Percentiles rank a stretch among this genome's conserved stretches.
phyloP scores from a whole-genome alignment of 2,113 vertebrate genomes.

The Pterocles burchelli region DNA sequence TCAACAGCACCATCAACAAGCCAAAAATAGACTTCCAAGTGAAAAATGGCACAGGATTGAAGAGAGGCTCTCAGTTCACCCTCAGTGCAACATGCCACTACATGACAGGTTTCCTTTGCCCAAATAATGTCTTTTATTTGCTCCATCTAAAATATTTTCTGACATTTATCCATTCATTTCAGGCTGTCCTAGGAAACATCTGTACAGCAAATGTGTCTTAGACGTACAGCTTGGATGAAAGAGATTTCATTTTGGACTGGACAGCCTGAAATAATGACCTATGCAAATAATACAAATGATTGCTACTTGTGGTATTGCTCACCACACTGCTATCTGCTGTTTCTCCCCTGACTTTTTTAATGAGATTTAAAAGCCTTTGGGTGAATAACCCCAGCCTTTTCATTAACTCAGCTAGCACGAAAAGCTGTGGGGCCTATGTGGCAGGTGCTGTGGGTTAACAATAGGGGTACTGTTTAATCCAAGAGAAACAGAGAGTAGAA shows the following conservation, averaged over 20 bases:
- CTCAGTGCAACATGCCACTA: background rate
- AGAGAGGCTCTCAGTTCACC: background rate
- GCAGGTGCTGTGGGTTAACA: constrained; percentile 60
- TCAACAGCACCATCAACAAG: background rate
- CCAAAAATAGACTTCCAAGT: background rate
- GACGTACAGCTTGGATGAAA: constrained; percentile 49
- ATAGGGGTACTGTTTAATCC: constrained; percentile 61
- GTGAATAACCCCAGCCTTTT: constrained; percentile 34
- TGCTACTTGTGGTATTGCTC: constrained; percentile 46
- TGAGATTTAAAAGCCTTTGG: constrained; percentile 21
- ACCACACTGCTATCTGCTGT: constrained; percentile 35
- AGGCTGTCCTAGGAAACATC: constrained; percentile 68
- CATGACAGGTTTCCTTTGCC: background rate
- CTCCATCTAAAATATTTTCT: constrained; percentile 41
- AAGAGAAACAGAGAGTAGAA: constrained; percentile 45
- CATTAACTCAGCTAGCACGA: constrained; percentile 45
- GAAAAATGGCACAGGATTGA: background rate
- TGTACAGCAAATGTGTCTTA: constrained; percentile 72
- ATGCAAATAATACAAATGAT: constrained; percentile 59
- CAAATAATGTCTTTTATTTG: constrained; percentile 37
- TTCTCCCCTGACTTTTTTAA: constrained; percentile 23
- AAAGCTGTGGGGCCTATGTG: constrained; percentile 47
- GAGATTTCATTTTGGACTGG: constrained; percentile 60
- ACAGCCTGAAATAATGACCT: constrained; percentile 52
- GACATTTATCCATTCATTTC: constrained; percentile 47